A percentile compares a stretch with the other conserved stretches of the same genome.
phyloP scores from a whole-genome alignment of 2,113 vertebrate genomes.

The Colius striatus region DNA sequence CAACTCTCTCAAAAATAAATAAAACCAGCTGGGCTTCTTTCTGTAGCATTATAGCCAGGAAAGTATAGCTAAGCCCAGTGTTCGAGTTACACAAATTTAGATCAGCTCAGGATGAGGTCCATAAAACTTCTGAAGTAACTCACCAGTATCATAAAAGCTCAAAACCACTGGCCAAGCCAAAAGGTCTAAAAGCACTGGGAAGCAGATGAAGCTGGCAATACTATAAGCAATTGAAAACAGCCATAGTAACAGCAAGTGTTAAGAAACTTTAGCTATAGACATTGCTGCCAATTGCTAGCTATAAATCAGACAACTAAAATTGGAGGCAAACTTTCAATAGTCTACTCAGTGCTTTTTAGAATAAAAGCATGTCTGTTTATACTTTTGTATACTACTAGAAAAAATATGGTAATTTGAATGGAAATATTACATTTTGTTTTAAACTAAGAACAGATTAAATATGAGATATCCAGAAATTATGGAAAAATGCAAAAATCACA shows the following conservation, averaged over 20 bases:
- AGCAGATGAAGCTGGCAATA: constrained; percentile 54
- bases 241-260: constrained; percentile 50
- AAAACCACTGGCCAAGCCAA: constrained; percentile 61
- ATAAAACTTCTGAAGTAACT: constrained; percentile 71
- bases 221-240: constrained; percentile 66
- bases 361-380: constrained; percentile 8
- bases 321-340: constrained; percentile 26
- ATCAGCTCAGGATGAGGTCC: constrained; percentile 68
- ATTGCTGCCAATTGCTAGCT: constrained; percentile 43
- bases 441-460: neutral
- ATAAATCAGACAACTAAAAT: constrained; percentile 54
- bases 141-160: constrained; percentile 65
- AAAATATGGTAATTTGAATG: neutral
- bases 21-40: constrained; percentile 64
- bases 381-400: neutral
- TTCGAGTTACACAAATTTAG: constrained; percentile 56
- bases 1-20: constrained; percentile 51
- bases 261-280: constrained; percentile 55
- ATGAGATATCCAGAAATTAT: neutral
- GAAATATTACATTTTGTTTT: neutral
- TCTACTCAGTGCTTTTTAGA: constrained; percentile 26
- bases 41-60: constrained; percentile 35
- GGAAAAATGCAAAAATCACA: neutral
- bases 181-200: constrained; percentile 62
- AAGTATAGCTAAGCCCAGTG: constrained; percentile 40